Percentiles rank a stretch among this genome's conserved stretches.
Evolutionary conservation across 2,888 invertebrate species (phyloP).

Genomic region (Conistra vaccinii): DNA sequence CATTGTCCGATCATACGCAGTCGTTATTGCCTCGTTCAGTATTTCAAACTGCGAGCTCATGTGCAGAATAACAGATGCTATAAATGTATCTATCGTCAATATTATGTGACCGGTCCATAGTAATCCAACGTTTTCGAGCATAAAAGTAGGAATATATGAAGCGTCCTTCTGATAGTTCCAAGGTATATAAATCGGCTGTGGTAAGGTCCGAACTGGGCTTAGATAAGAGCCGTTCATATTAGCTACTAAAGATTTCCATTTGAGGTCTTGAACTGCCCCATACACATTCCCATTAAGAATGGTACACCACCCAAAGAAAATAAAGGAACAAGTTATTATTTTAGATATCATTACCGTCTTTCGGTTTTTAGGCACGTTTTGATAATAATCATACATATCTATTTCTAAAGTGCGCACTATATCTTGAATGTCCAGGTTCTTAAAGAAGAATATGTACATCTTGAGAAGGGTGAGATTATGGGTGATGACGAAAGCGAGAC

Average conservation of each 20-base stretch:
- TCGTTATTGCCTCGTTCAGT: conserved; percentile 81
- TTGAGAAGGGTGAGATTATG: conserved; percentile 86
- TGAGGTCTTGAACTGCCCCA: conserved; percentile 81
- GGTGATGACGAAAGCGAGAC: conserved; percentile 86
- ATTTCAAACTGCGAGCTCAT: conserved; percentile 85
- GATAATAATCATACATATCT: conserved; percentile 77
- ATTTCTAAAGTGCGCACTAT: conserved; percentile 83
- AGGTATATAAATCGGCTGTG: conserved; percentile 86
- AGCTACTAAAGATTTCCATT: conserved; percentile 80
- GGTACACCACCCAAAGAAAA: conserved; percentile 86
- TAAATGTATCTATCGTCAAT: conserved; percentile 86
- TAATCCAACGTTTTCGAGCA: conserved; percentile 82
- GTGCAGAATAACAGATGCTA: conserved; percentile 84
- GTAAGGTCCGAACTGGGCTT: conserved; percentile 78
- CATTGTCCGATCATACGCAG: conserved; percentile 83
- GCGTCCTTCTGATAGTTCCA: conserved; percentile 83
- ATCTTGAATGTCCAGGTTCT: conserved; percentile 82
- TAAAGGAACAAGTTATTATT: conserved; percentile 80
- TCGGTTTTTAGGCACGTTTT: conserved; percentile 78
- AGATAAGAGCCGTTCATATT: conserved; percentile 73
- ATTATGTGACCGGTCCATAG: conserved; percentile 88
- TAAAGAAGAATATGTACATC: conserved; percentile 85
- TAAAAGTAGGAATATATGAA: conserved; percentile 80
- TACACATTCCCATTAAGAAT: conserved; percentile 83
- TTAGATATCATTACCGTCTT: conserved; percentile 77